These are phyloP conservation scores for Theretra japonica DNA, from an alignment of 2,888 invertebrate genomes.

Conservation along the genomic window DNA sequence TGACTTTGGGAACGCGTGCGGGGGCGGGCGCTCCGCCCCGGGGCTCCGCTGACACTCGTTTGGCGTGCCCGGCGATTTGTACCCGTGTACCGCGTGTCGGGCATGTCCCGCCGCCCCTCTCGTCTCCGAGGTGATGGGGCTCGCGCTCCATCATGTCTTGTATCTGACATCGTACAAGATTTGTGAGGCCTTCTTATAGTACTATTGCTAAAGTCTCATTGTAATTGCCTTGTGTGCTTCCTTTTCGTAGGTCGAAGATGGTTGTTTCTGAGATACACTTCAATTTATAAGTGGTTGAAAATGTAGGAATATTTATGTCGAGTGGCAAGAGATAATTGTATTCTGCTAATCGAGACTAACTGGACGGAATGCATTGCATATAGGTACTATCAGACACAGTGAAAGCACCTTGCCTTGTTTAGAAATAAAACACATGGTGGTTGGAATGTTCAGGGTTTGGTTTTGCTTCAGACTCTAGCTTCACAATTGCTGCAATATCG, in stretches of 20 bases:
- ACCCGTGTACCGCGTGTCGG: conserved; percentile 32
- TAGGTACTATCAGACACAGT: too few species aligned
- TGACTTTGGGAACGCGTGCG: conserved; percentile 43
- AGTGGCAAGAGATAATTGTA: too few species aligned
- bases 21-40: conserved; percentile 63
- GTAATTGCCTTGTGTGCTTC: too few species aligned
- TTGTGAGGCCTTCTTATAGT: not conserved
- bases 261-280: too few species aligned
- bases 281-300: too few species aligned
- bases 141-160: not conserved
- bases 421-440: too few species aligned
- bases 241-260: too few species aligned
- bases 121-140: conserved; percentile 18
- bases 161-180: conserved; percentile 1
- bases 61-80: conserved; percentile 56
- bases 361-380: too few species aligned
- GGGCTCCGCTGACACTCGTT: conserved; percentile 63
- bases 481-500: too few species aligned
- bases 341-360: too few species aligned
- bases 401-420: too few species aligned
- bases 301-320: too few species aligned
- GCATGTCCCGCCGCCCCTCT: conserved; percentile 15
- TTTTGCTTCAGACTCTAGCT: not conserved
- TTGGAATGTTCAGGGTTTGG: not conserved
- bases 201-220: not conserved